Evolutionary conservation across 2,113 vertebrate species (phyloP).

Genomic region (Progne subis): DNA sequence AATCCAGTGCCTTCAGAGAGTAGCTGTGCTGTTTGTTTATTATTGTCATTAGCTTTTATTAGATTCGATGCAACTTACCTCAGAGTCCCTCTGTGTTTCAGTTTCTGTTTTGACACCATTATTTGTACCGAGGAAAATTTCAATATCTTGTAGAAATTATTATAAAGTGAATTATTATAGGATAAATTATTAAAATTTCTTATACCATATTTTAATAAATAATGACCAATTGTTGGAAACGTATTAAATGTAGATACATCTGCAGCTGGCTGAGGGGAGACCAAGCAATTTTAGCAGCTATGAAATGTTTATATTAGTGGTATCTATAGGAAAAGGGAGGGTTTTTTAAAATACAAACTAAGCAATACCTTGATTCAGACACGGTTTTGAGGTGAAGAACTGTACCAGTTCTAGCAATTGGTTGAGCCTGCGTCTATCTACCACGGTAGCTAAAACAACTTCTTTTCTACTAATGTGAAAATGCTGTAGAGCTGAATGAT

Average conservation of each 20-base stretch:
- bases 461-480: neutral
- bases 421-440: neutral
- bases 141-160: neutral
- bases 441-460: neutral
- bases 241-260: neutral
- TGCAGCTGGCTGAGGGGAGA: neutral
- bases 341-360: neutral
- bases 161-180: neutral
- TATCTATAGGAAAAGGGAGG: neutral
- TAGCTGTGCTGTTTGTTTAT: slow-evolving; percentile 23
- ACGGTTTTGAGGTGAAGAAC: neutral
- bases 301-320: neutral
- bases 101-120: neutral
- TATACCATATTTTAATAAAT: slow-evolving; percentile 13
- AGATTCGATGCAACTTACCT: neutral
- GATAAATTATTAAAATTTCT: slow-evolving; percentile 20
- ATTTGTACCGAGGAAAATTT: neutral
- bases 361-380: neutral
- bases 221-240: neutral
- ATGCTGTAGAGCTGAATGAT: neutral
- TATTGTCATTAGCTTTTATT: slow-evolving; percentile 48
- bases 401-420: neutral
- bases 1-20: neutral
- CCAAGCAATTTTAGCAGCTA: neutral
- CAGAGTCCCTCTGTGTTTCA: neutral